A percentile compares a stretch with the other conserved stretches of the same genome.
phyloP scores from a whole-genome alignment of 37 sponge, comb jelly and placozoan genomes.

The Tethya wilhelma region DNA sequence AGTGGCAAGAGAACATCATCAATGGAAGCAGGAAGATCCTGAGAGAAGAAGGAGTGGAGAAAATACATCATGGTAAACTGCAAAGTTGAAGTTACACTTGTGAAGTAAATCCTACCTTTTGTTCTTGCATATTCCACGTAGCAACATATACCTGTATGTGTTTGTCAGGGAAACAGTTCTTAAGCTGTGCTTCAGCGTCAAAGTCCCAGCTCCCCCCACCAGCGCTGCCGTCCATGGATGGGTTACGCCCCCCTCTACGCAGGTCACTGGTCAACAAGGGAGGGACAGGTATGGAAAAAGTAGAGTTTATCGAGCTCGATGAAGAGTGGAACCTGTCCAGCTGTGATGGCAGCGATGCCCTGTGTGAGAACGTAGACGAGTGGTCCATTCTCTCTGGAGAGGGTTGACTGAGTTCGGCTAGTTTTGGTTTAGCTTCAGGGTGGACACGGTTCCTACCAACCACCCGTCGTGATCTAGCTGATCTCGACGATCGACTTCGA shows the following conservation, averaged over 20 bases:
- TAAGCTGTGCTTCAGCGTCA: constrained; percentile 30
- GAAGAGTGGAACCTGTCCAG: background rate
- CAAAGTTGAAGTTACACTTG: no score
- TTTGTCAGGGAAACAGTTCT: constrained; percentile 69
- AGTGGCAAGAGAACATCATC: constrained; percentile 90
- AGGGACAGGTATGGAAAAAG: constrained; percentile 9
- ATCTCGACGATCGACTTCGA: background rate
- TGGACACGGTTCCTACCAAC: background rate
- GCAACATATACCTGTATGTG: constrained; percentile 63
- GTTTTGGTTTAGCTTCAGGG: background rate
- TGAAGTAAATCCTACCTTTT: constrained; percentile 62
- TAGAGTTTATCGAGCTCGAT: constrained; percentile 1
- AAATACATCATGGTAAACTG: no score
- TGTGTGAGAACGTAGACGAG: no score
- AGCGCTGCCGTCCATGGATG: background rate
- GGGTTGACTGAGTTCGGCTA: no score
- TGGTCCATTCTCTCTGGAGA: no score
- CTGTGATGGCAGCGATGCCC: background rate
- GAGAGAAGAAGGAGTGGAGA: constrained; percentile 11
- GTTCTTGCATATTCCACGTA: constrained; percentile 91
- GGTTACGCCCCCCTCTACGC: constrained; percentile 50
- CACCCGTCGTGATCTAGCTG: background rate
- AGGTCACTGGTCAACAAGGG: constrained; percentile 46
- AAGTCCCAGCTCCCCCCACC: constrained; percentile 35
- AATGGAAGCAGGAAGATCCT: constrained; percentile 76